Conservation (phyloP, 2,888 invertebrate species). For the Archips xylosteana region DNA sequence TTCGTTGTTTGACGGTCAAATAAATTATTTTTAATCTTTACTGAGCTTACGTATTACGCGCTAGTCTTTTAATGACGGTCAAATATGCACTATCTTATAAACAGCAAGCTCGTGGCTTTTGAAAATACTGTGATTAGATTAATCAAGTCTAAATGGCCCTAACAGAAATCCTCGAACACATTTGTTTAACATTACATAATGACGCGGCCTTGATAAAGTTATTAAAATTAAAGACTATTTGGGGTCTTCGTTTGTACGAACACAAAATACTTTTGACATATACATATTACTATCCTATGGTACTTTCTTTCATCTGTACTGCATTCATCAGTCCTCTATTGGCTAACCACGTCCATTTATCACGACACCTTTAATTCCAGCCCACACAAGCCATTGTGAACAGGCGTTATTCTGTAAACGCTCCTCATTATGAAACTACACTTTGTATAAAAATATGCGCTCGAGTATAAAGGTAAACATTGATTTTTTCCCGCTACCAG, state of each 20-base stretch:
- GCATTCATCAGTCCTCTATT: constrained; percentile 39
- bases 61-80: constrained; percentile 21
- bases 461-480: constrained; percentile 85
- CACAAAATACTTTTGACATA: background rate
- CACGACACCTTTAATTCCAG: constrained; percentile 75
- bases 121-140: constrained; percentile 3
- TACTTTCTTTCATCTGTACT: constrained; percentile 58
- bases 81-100: constrained; percentile 20
- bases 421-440: constrained; percentile 79
- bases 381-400: constrained; percentile 75
- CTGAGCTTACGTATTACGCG: constrained; percentile 27
- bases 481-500: constrained; percentile 72
- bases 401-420: constrained; percentile 84
- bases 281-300: constrained; percentile 18
- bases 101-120: constrained; percentile 1
- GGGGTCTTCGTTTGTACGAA: background rate
- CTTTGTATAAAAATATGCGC: constrained; percentile 84
- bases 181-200: background rate
- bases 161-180: background rate
- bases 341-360: constrained; percentile 66
- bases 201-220: no score
- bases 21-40: constrained; percentile 71
- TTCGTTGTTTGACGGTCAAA: constrained; percentile 78
- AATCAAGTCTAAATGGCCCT: background rate
- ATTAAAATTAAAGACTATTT: no score